A percentile compares a stretch with the other conserved stretches of the same genome.
Conservation (phyloP, 2,113 vertebrate species). For the Ariopsis seemanni region DNA sequence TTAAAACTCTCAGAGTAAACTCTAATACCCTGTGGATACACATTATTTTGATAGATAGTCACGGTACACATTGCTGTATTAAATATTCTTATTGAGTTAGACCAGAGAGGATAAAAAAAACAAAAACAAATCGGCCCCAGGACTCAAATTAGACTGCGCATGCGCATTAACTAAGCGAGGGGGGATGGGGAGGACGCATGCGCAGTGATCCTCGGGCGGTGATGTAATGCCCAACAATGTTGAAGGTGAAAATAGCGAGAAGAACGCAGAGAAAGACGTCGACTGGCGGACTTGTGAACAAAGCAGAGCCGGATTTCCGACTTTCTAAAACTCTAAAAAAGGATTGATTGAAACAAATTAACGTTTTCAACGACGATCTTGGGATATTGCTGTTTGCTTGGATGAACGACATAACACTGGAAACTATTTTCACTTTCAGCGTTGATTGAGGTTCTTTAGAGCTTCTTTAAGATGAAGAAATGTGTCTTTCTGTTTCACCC, state of each 20-base stretch:
- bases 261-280: constrained; percentile 38
- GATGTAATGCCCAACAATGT: constrained; percentile 33
- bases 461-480: constrained; percentile 9
- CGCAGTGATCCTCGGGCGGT: constrained; percentile 25
- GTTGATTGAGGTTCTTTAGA: constrained; percentile 27
- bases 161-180: constrained; percentile 59
- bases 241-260: constrained; percentile 40
- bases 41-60: neutral
- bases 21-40: neutral
- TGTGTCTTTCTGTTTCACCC: constrained; percentile 4
- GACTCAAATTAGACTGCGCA: constrained; percentile 54
- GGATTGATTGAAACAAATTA: constrained; percentile 24
- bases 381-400: constrained; percentile 27
- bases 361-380: constrained; percentile 5
- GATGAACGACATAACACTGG: constrained; percentile 40
- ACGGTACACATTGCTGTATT: neutral
- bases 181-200: constrained; percentile 24
- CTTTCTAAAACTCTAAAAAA: neutral
- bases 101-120: too few species aligned
- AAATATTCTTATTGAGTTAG: neutral
- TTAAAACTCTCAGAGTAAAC: neutral
- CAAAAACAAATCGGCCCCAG: too few species aligned
- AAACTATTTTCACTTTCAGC: constrained; percentile 27
- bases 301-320: constrained; percentile 22
- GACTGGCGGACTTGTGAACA: constrained; percentile 26